A percentile compares a stretch with the other conserved stretches of the same genome.
phyloP scores from a whole-genome alignment of 2,113 vertebrate genomes.

The Cololabis saira region DNA sequence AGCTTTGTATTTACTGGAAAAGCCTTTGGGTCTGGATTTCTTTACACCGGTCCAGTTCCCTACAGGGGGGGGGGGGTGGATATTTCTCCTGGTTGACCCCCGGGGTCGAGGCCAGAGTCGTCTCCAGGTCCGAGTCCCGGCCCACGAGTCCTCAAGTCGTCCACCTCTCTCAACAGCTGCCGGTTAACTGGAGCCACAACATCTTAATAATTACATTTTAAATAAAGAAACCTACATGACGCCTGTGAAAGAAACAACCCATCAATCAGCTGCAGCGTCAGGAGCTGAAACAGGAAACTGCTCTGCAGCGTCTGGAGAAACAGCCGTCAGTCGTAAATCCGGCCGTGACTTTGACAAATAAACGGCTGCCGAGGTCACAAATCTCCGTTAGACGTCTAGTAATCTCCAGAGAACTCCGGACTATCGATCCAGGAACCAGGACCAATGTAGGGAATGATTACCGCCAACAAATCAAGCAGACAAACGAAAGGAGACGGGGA shows the following conservation, averaged over 20 bases:
- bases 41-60: conserved; percentile 6
- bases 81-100: too few relatives aligned
- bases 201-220: too few relatives aligned
- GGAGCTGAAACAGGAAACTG: too few relatives aligned
- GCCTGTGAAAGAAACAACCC: too few relatives aligned
- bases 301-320: conserved; percentile 4
- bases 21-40: conserved; percentile 12
- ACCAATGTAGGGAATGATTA: conserved; percentile 51
- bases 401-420: conserved; percentile 23
- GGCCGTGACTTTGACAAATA: conserved; percentile 18
- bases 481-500: conserved; percentile 45
- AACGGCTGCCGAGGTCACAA: conserved; percentile 55
- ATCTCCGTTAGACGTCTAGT: conserved; percentile 57
- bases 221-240: too few relatives aligned
- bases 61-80: background rate
- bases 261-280: background rate
- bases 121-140: too few relatives aligned
- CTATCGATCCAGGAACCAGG: conserved; percentile 73
- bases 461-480: conserved; percentile 63
- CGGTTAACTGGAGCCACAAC: too few relatives aligned
- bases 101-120: too few relatives aligned
- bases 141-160: too few relatives aligned
- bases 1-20: conserved; percentile 26
- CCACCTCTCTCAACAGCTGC: too few relatives aligned
- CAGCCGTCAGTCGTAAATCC: conserved; percentile 62